Evolutionary conservation across 35 echinoderm and acorn worm species (phyloP), one percentile per base, ranked within the genome.

Genomic region (Stichopus chloronotus): DNA sequence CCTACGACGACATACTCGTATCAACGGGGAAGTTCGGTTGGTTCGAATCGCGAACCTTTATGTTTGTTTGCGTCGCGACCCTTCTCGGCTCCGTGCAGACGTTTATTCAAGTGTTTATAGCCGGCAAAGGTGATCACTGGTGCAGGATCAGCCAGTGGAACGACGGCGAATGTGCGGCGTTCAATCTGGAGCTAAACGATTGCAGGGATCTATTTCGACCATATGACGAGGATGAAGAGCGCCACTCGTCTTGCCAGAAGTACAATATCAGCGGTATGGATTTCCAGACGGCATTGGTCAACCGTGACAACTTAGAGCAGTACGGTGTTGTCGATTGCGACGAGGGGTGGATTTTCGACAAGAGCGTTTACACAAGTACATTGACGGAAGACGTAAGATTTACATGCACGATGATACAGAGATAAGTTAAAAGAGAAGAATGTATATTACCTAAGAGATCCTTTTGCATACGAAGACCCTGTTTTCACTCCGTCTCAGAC

Each of bases 71-170:
- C 14, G 7, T 83, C n/a, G 43, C 80, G 10, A 55, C 80, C 4
- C 11, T 83, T 56, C 17, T 83, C 12, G n/a, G 43, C 9, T 56
- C 5, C 17, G 4, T 83, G 7, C 21, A 55, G 2, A 56, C 80
- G 2, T 83, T 83, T 20, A 20, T 55, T 11, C 80, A 83, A 56
- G 80, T 83, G 11, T 83, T 83, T 52, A 83, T 83, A 9, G 80
- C 80, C 55, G 80, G 80, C 4, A 20, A 83, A 16, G 80, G 80
- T 19, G 80, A 83, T 56, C 80, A 83, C 55, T 83, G 80, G 80
- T 83, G 80, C 52, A 83, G 17, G 13, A 52, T 55, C n/a, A 10
- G 9, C 53, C 8, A 55, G 55, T 83, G 25, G 80, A 56, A 83
- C 7, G 43, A 83, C 0, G 80, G 55, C 8, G 80, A 20, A 17